Conservation (phyloP, 2,113 vertebrate genomes). For the Ascaphus truei region DNA sequence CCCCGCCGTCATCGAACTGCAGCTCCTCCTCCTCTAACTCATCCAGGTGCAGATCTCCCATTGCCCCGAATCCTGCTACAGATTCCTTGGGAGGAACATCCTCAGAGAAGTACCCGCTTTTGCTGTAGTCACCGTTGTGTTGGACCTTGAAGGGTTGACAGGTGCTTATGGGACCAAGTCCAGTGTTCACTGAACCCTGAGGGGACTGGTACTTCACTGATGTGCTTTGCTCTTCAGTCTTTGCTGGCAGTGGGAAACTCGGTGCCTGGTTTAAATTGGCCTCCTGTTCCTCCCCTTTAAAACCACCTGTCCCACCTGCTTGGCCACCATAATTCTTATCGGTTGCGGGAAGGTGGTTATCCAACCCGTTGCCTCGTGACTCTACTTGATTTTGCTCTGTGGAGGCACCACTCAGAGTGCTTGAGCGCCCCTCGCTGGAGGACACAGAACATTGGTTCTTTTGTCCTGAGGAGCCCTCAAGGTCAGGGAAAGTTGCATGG, state of each 20-base stretch:
- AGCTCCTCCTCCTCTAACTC: conserved; percentile 64
- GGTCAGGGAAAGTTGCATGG: conserved; percentile 87
- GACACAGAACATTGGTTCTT: conserved; percentile 52
- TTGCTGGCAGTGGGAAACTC: conserved; percentile 57
- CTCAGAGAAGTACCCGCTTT: conserved; percentile 60
- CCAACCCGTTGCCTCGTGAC: conserved; percentile 40
- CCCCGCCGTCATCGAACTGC: conserved; percentile 55
- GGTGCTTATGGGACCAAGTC: conserved; percentile 36
- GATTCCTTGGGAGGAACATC: conserved; percentile 62
- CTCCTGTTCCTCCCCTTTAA: conserved; percentile 63
- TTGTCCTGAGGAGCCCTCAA: conserved; percentile 68
- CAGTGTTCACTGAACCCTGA: conserved; percentile 2
- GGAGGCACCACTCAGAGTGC: conserved; percentile 42
- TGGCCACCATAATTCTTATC: conserved; percentile 54
- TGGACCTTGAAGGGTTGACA: conserved; percentile 65
- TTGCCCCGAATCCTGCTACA: conserved; percentile 59
- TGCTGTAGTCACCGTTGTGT: conserved; percentile 66
- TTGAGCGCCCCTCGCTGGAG: conserved; percentile 41
- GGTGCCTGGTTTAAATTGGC: conserved; percentile 44
- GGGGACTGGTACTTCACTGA: conserved; percentile 42
- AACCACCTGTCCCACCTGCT: conserved; percentile 46
- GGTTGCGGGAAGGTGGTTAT: conserved; percentile 49
- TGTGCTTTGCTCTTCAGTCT: conserved; percentile 62
- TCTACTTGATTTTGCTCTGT: conserved; percentile 51
- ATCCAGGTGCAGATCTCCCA: conserved; percentile 70